Base-by-base conservation (phyloP, 2,113 vertebrate genomes). In the Opisthocomus hoazin region DNA sequence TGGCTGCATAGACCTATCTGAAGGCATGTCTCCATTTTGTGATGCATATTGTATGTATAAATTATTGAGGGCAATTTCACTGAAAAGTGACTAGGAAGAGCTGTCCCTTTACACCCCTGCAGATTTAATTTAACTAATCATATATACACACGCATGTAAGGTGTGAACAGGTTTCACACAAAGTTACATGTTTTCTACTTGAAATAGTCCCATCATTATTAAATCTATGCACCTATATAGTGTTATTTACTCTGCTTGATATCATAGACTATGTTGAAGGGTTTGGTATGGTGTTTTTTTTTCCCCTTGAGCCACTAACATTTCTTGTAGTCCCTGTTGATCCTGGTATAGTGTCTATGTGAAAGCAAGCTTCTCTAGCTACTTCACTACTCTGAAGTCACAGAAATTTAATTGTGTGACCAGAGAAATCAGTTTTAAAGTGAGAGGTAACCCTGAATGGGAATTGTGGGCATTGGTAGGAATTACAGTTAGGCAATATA, bases 401-500 rank as follows among this genome's bases (percentile, higher is more conserved):
- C 27, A 78, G 24, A 18, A 6, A 1, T 89, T 84, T 68, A 54
- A 26, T 16, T n/a, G 32, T 53, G 8, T 41, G 32, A 53, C 22
- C n/a, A 69, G 34, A 92, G 5, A 69, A 90, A 69, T 45, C 21
- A 7, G 10, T 65, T 90, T 92, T 27, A 27, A 64, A 79, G 23
- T 12, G 7, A 80, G 6, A 39, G 0, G 0, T 19, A 78, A 43
- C 23, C n/a, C 23, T 34, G 46, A 32, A 27, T 6, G 11, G 15
- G 34, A 91, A 48, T 12, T 46, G 36, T 79, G 34, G 43, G 10
- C 5, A 61, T 36, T 7, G 6, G 10, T 45, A 82, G 34, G 24
- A 88, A 76, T 80, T 71, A 48, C 13, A 45, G 30, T 14, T 69
- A 57, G 24, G 57, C 13, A 45, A 64, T 9, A 43, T 15, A 36